Evolutionary conservation across 2,888 invertebrate species (phyloP), one percentile per base, ranked within the genome.

Genomic region (Pantelozetes paolii): DNA sequence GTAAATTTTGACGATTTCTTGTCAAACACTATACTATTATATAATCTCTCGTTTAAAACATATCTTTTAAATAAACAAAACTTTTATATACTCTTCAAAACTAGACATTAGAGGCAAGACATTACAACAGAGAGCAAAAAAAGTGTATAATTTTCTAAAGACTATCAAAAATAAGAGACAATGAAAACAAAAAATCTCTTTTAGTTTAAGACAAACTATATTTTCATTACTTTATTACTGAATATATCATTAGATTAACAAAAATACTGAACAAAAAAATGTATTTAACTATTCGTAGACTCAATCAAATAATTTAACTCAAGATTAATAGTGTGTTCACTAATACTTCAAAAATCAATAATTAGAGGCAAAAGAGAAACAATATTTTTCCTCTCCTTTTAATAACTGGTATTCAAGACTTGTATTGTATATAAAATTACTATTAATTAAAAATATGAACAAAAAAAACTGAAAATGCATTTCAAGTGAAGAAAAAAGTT

Each of bases 311-410:
- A 23, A 67, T 40, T 20, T 42, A 69, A 23, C 5, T n/a, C 11
- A 42, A 26, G 69, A 69, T 69, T 69, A 69, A 69, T 69, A 23
- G 69, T 18, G 9, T 45, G 42, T 45, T 45, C 6, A 13, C 18
- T 64, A 45, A 69, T 69, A 69, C 26, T 69, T 69, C 28, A 69
- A 69, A n/a, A 69, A 69, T 69, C 45, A 45, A 69, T 69, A 69
- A 69, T 69, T 45, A 69, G 69, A 69, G 40, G 6, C 23, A 36
- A 30, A n/a, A n/a, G n/a, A n/a, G n/a, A n/a, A n/a, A n/a, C n/a
- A n/a, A n/a, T n/a, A n/a, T n/a, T n/a, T n/a, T n/a, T n/a, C n/a
- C n/a, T n/a, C n/a, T n/a, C n/a, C n/a, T n/a, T n/a, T 36, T 36
- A 36, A 36, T 36, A 36, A 36, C 36, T 8, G 9, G 36, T n/a